Evolutionary conservation across 2,888 invertebrate species (phyloP).

Genomic region (Acanthosepion esculentum): DNA sequence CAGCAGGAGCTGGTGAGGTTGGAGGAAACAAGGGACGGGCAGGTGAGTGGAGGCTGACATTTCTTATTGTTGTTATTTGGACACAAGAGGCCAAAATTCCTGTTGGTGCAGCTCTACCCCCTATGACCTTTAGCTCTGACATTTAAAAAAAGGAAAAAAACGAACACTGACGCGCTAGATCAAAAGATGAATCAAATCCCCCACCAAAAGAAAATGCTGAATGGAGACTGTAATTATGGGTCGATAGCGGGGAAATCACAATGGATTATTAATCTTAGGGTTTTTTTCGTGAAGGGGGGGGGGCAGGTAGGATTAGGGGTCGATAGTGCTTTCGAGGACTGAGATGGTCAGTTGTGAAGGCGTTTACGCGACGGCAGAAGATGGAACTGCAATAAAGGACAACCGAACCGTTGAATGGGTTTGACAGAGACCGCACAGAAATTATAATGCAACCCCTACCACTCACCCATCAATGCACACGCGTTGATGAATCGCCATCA

Average conservation of each 20-base stretch:
- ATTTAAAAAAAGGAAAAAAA: not conserved
- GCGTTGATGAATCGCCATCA: too few relatives aligned
- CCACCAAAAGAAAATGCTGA: not conserved
- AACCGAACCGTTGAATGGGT: not conserved
- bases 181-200: not conserved
- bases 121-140: not conserved
- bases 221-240: not conserved
- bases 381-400: not conserved
- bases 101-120: not conserved
- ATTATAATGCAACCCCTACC: too few relatives aligned
- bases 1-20: not conserved
- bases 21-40: not conserved
- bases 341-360: not conserved
- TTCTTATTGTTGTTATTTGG: not conserved
- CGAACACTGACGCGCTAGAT: not conserved
- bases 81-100: not conserved
- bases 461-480: too few relatives aligned
- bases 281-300: not conserved
- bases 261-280: not conserved
- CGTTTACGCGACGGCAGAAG: not conserved
- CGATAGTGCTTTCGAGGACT: not conserved
- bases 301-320: too few relatives aligned
- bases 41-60: not conserved
- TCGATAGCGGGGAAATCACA: not conserved
- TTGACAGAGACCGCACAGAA: too few relatives aligned